A percentile compares a stretch with the other conserved stretches of the same genome.
phyloP scores from a whole-genome alignment of 2,888 invertebrate genomes.

The Acleris emargana region DNA sequence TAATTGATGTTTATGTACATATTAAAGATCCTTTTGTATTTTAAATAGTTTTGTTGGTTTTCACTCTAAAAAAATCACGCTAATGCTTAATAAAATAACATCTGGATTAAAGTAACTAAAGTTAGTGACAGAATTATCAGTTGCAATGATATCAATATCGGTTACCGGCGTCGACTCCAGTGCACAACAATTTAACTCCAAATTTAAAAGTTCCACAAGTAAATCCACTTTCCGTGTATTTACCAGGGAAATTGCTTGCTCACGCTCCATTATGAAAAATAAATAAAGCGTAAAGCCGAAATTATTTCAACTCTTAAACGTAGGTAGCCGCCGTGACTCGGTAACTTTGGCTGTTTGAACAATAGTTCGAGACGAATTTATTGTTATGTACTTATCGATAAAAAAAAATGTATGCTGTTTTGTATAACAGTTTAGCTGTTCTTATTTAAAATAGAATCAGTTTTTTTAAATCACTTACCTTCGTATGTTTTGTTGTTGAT shows the following conservation, averaged over 20 bases:
- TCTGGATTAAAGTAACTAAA: not conserved
- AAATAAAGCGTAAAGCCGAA: constrained; percentile 74
- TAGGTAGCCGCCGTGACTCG: constrained; percentile 63
- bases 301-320: constrained; percentile 75
- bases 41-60: too few relatives aligned
- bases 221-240: constrained; percentile 47
- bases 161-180: not conserved
- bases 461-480: too few relatives aligned
- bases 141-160: not conserved
- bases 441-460: not conserved
- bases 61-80: not conserved
- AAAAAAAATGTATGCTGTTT: constrained; percentile 13
- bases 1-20: too few relatives aligned
- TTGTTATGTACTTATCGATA: constrained; percentile 42
- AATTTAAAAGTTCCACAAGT: constrained; percentile 40
- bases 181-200: not conserved
- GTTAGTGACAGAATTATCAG: not conserved
- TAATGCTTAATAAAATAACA: too few relatives aligned
- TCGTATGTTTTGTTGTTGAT: too few relatives aligned
- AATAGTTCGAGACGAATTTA: constrained; percentile 56
- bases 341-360: constrained; percentile 59
- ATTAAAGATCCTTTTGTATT: too few relatives aligned
- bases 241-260: constrained; percentile 56
- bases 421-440: not conserved
- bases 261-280: constrained; percentile 73